Base-by-base conservation (phyloP, 2,113 vertebrate genomes). In the Leiothrix lutea region DNA sequence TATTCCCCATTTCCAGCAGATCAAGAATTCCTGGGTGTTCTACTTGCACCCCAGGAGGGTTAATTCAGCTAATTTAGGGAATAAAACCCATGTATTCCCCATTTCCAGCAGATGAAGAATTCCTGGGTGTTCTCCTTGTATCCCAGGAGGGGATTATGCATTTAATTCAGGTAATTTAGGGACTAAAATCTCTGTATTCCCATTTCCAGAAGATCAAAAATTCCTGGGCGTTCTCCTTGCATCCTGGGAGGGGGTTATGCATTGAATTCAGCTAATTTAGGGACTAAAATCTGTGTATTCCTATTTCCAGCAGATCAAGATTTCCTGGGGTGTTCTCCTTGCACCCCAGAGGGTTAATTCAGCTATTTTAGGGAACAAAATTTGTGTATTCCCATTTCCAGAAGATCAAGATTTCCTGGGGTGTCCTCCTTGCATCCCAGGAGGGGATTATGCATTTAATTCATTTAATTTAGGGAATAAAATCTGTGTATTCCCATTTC, bases 121-220 rank as follows among this genome's bases (percentile, higher is more conserved):
- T 48, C 47, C 44, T 44, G 44, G 18, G 44, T 44, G 6, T 45
- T 45, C 44, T 20, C 4, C 44, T 45, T 45, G 44, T 23, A 47
- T 47, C 11, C 75, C 92, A 61, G 75, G 23, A 73, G 45, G 45
- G 25, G 40, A 40, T 14, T 4, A 3, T 6, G 9, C 12, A 2
- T 36, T 74, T n/a, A 5, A 38, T 71, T 26, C 3, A 4, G 33
- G 21, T 48, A 2, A 44, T 38, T 62, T 31, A 22, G 70, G 81
- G 6, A 86, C 40, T 1, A 2, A 77, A 80, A 6, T 4, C 45
- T 0, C 0, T 45, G 26, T 3, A 1, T 66, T 51, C 60, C 9
- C 6, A 4, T 35, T 31, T 35, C 36, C 21, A 72, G 51, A 38
- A 81, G 73, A 31, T 35, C 18, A 38, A 26, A 12, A 25, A 44